Base-by-base conservation (phyloP, 1,140 invertebrate genomes). In the Ceratosolen solmsi region DNA sequence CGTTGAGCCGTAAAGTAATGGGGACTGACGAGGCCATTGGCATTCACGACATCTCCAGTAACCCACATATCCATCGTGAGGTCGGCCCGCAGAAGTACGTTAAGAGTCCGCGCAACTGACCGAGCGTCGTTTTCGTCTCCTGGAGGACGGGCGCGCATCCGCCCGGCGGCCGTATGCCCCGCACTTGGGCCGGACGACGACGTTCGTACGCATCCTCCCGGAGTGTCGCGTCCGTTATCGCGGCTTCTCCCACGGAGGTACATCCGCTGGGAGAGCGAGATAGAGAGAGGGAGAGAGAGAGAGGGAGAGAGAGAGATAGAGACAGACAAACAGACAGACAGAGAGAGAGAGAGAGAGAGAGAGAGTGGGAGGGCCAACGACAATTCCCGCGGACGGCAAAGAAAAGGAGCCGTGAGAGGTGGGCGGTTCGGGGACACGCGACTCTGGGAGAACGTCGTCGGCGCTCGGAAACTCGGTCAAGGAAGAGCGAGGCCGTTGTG, bases 381-480 rank as follows among this genome's bases (percentile, higher is more conserved):
- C 63, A 49, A 30, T 72, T 13, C 4, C 58, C 74, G 36, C 13
- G 13, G 22, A 46, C 46, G 27, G 30, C 15, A 71, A 41, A 58
- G 54, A 76, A 76, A 46, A 41, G 1, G 49, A 38, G 15, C 8
- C 11, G 38, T n/a, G 56, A n/a, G 56, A 49, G 22, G 60, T 3
- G 22, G 11, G 25, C 13, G 49, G 22, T 41, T 0, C 38, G 41
- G 20, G n/a, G 41, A 11, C 5, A 20, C 33, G 33, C 5, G 49
- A 22, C 8, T 20, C n/a, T 1, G 25, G 1, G 25, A 54, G 30
- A 41, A 51, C 17, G 15, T 2, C 73, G 73, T 27, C 30, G 36
- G 41, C 38, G 41, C n/a, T 22, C 20, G 22, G 56, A 72, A 80
- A 80, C 78, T 80, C 71, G 79, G 70, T 80, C 79, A 80, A 65